These are phyloP conservation scores for Punctoribates punctum DNA, from an alignment of 2,888 invertebrate genomes.

Conservation along the genomic window DNA sequence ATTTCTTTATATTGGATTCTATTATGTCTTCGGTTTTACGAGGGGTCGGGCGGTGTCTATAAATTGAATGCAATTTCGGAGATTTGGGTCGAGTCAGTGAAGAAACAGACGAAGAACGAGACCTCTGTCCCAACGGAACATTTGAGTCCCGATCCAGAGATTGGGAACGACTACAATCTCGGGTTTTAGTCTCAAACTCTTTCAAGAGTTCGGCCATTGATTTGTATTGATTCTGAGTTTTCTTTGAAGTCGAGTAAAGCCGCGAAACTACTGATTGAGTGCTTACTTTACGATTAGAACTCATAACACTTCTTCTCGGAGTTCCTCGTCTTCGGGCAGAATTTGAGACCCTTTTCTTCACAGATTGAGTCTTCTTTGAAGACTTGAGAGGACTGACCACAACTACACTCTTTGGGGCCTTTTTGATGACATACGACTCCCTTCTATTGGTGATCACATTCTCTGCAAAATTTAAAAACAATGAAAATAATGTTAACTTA, in stretches of 20 bases:
- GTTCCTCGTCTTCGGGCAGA: background rate
- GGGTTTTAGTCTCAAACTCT: background rate
- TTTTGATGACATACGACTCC: background rate
- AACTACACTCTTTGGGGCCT: background rate
- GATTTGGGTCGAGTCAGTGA: conserved; percentile 10
- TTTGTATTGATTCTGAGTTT: background rate
- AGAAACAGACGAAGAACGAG: conserved; percentile 5
- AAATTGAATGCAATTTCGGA: conserved; percentile 9
- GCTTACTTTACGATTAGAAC: background rate
- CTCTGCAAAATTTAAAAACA: no score
- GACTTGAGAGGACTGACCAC: background rate
- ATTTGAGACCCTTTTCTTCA: background rate
- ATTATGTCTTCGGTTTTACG: conserved; percentile 16
- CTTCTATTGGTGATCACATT: background rate
- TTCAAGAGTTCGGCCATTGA: background rate
- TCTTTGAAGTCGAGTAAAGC: background rate
- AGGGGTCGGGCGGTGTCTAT: background rate
- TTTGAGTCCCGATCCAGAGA: background rate
- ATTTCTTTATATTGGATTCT: conserved; percentile 2
- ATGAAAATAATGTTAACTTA: no score
- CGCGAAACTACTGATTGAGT: background rate
- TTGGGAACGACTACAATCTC: background rate
- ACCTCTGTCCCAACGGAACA: no score
- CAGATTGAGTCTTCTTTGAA: background rate
- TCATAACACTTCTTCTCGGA: background rate